phyloP scores from a whole-genome alignment of 2,113 vertebrate species.

The Lichenostomus cassidix region DNA sequence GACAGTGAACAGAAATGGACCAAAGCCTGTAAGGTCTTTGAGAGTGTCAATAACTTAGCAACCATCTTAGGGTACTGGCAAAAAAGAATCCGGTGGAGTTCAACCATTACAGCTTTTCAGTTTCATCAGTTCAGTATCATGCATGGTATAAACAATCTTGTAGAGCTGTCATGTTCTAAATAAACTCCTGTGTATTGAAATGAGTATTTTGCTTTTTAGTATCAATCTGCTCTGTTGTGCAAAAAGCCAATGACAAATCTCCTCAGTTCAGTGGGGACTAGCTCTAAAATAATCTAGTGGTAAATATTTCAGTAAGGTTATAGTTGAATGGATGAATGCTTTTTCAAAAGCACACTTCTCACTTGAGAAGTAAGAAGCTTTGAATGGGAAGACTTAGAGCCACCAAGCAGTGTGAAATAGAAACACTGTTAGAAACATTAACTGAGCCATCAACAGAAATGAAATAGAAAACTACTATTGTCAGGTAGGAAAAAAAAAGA shows the following conservation, averaged over 20 bases:
- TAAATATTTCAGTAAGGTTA: not conserved
- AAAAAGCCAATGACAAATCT: not conserved
- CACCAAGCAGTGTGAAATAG: not conserved
- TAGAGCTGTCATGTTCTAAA: not conserved
- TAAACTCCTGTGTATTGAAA: not conserved
- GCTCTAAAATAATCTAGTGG: not conserved
- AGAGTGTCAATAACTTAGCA: not conserved
- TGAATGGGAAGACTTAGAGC: not conserved
- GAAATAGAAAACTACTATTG: not conserved
- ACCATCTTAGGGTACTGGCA: not conserved
- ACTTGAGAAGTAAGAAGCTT: not conserved
- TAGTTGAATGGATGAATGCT: not conserved
- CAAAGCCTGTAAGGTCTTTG: not conserved
- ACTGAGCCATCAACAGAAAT: not conserved
- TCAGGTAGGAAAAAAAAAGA: not conserved
- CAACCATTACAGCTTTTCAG: not conserved
- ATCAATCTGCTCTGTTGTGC: not conserved
- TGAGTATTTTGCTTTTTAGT: not conserved
- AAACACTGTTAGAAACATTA: not conserved
- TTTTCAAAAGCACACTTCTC: not conserved
- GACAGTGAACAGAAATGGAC: not conserved
- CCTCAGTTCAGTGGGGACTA: not conserved
- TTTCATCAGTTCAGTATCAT: not conserved
- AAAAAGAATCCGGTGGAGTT: not conserved
- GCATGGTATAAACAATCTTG: not conserved